A percentile compares a stretch with the other conserved stretches of the same genome.
These are phyloP conservation scores for Tachysurus fulvidraco DNA, from an alignment of 2,113 vertebrate genomes.

Conservation along the genomic window DNA sequence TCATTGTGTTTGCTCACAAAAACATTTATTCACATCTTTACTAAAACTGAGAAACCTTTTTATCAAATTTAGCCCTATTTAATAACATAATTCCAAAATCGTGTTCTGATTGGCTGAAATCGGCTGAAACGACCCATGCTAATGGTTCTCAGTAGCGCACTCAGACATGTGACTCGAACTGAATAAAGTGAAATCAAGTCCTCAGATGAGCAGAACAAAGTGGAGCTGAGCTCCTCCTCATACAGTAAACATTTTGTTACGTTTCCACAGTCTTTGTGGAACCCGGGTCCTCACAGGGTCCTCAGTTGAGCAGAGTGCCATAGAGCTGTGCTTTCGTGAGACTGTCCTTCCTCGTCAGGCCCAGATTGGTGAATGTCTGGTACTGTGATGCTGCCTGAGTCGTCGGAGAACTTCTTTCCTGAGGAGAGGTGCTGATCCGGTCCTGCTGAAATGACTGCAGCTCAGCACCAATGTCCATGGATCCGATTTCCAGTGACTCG, in stretches of 20 bases:
- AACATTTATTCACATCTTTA: neutral
- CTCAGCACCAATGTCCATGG: constrained; percentile 83
- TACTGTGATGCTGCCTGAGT: constrained; percentile 81
- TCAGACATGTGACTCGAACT: neutral
- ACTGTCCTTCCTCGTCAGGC: constrained; percentile 95
- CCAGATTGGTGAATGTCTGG: constrained; percentile 84
- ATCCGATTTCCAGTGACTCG: constrained; percentile 86
- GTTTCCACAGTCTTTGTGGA: neutral
- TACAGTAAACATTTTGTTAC: neutral
- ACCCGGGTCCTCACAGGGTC: constrained; percentile 22
- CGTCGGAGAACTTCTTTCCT: constrained; percentile 67
- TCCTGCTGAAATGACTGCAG: constrained; percentile 87
- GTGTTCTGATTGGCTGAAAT: neutral
- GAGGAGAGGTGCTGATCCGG: constrained; percentile 75
- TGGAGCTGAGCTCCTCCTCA: neutral
- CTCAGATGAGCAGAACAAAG: neutral
- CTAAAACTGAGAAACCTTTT: neutral
- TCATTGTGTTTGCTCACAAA: neutral
- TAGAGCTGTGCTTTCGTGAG: constrained; percentile 98
- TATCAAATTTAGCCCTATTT: neutral
- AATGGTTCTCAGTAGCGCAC: constrained; percentile 12
- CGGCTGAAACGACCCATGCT: neutral
- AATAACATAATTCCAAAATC: neutral
- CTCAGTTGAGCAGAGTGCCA: constrained; percentile 92
- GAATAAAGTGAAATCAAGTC: neutral